Conservation (phyloP, 2,888 invertebrate species). For the Meandrusa payeni region DNA sequence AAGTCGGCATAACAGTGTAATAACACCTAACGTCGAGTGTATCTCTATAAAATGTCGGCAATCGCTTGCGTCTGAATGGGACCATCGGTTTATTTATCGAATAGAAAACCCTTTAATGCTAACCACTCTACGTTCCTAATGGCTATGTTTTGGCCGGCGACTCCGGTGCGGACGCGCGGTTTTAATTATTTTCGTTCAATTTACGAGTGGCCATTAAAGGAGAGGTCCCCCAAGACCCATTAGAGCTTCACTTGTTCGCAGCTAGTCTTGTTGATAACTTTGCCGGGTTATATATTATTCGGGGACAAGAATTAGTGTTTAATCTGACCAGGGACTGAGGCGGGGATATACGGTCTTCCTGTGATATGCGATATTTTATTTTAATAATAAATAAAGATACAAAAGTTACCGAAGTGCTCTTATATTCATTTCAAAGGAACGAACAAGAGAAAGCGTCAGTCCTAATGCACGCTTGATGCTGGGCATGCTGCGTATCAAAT, state of each 20-base stretch:
- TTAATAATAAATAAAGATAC: conserved; percentile 39
- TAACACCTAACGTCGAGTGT: not conserved
- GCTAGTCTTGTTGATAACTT: conserved; percentile 76
- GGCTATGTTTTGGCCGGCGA: conserved; percentile 70
- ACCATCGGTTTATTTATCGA: conserved; percentile 67
- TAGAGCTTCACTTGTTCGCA: conserved; percentile 57
- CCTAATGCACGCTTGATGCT: too few relatives aligned
- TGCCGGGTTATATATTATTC: conserved; percentile 68
- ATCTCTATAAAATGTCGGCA: not conserved
- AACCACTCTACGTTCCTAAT: conserved; percentile 62
- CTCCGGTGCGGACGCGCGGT: conserved; percentile 61
- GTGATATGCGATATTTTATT: conserved; percentile 44
- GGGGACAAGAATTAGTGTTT: conserved; percentile 62
- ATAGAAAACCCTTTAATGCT: conserved; percentile 66
- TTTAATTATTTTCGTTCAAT: conserved; percentile 81
- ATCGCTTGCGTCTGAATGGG: conserved; percentile 33
- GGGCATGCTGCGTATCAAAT: too few relatives aligned
- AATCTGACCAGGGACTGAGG: conserved; percentile 46
- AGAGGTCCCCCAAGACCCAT: conserved; percentile 70
- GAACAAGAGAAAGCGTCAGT: not conserved
- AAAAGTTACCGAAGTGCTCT: too few relatives aligned
- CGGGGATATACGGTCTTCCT: conserved; percentile 46
- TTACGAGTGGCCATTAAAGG: conserved; percentile 79
- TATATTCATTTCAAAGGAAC: conserved; percentile 12
- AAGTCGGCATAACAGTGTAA: too few relatives aligned